A percentile compares a stretch with the other conserved stretches of the same genome.
These are phyloP conservation scores for Heliothis subflexa DNA, from an alignment of 1,140 invertebrate species.

Conservation along the genomic window DNA sequence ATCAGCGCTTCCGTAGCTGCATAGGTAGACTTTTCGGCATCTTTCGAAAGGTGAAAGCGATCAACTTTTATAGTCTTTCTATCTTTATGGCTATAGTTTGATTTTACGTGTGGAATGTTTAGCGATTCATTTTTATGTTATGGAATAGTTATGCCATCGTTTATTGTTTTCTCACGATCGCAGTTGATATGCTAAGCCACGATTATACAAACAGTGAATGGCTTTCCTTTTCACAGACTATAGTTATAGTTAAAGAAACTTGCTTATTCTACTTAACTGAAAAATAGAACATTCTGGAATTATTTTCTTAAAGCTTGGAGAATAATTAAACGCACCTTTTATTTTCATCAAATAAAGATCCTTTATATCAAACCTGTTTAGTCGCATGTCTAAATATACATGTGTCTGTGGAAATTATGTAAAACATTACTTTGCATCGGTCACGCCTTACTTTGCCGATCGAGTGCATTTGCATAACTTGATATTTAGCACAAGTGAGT, in stretches of 20 bases:
- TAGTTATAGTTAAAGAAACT: not conserved
- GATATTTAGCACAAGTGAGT: slow-evolving; percentile 35
- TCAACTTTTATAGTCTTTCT: not conserved
- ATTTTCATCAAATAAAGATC: not conserved
- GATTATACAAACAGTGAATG: not conserved
- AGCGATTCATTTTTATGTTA: slow-evolving; percentile 3
- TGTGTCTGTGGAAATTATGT: slow-evolving; percentile 38
- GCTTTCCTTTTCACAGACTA: not conserved
- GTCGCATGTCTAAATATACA: not conserved
- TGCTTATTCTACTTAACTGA: not conserved
- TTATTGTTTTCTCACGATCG: slow-evolving; percentile 24
- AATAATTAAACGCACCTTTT: not conserved
- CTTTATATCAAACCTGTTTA: not conserved
- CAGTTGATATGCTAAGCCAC: not conserved
- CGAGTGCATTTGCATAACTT: slow-evolving; percentile 51
- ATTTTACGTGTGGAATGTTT: not conserved
- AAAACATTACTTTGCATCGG: slow-evolving; percentile 39
- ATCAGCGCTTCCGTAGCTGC: slow-evolving; percentile 24
- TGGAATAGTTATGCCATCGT: slow-evolving; percentile 2
- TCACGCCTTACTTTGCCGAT: slow-evolving; percentile 38
- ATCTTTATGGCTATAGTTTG: not conserved
- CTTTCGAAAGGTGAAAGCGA: slow-evolving; percentile 17
- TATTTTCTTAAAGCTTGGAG: too few species aligned
- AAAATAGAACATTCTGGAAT: not conserved
- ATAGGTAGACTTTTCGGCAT: slow-evolving; percentile 12